A percentile compares a stretch with the other conserved stretches of the same genome.
phyloP scores from a whole-genome alignment of 1,140 invertebrate species.

The Papilio aristodemus region DNA sequence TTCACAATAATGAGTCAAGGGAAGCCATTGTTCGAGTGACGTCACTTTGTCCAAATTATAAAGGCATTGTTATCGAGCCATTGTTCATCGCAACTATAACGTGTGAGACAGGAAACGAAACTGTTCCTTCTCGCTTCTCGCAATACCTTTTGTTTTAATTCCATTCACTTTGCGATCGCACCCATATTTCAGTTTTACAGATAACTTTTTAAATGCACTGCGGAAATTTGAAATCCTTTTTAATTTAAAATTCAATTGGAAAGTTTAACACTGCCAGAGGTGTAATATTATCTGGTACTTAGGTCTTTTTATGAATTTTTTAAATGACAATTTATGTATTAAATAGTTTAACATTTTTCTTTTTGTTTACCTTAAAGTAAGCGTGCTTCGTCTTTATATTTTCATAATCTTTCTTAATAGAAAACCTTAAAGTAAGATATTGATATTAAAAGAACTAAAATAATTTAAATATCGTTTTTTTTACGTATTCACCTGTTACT shows the following conservation, averaged over 20 bases:
- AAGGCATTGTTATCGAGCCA: conserved; percentile 23
- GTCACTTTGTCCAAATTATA: conserved; percentile 27
- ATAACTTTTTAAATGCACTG: conserved; percentile 13
- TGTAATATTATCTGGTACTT: too few species aligned
- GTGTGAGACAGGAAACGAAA: conserved; percentile 27
- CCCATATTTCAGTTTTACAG: conserved; percentile 26
- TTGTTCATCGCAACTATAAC: conserved; percentile 27
- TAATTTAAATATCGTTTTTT: too few species aligned
- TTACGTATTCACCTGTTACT: too few species aligned
- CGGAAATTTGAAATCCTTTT: conserved; percentile 29
- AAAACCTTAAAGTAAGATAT: too few species aligned
- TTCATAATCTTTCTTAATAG: too few species aligned
- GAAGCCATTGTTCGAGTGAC: conserved; percentile 19
- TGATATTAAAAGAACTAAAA: too few species aligned
- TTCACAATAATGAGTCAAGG: conserved; percentile 21
- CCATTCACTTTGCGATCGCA: conserved; percentile 25
- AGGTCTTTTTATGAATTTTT: too few species aligned
- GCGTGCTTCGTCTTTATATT: too few species aligned
- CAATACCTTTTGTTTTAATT: conserved; percentile 29
- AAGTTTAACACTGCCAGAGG: too few species aligned
- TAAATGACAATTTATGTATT: too few species aligned
- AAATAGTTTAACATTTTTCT: too few species aligned
- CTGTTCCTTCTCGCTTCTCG: conserved; percentile 3
- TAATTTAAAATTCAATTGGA: conserved; percentile 10
- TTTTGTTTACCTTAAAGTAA: too few species aligned